Percentiles rank a stretch among this genome's conserved stretches.
Conservation (phyloP, 2,797 vertebrate genomes). For the Pogonophryne albipinna region DNA sequence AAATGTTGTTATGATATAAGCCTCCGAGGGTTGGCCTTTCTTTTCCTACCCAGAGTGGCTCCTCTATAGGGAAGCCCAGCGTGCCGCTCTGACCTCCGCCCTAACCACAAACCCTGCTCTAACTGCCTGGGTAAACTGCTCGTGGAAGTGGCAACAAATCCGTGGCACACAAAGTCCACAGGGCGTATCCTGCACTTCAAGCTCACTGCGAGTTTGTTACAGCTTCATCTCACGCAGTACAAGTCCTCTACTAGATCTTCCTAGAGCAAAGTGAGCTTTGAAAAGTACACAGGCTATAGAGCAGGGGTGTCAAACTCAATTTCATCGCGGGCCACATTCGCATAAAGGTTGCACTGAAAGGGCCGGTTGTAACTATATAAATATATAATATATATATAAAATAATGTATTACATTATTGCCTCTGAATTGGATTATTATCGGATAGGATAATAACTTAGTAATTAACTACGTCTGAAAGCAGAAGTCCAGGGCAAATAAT, state of each 20-base stretch:
- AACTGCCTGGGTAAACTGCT: constrained; percentile 60
- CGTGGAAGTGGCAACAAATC: constrained; percentile 66
- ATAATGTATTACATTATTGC: too few species aligned
- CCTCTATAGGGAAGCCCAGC: constrained; percentile 36
- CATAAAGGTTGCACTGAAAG: too few species aligned
- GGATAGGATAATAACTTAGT: too few species aligned
- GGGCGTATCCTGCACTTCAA: constrained; percentile 65
- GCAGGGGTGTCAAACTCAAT: too few species aligned
- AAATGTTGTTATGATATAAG: background rate
- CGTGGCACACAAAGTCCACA: constrained; percentile 65
- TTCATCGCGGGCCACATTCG: too few species aligned
- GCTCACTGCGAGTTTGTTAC: constrained; percentile 37
- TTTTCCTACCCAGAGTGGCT: constrained; percentile 22
- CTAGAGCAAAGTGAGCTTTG: constrained; percentile 46
- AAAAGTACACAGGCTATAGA: constrained; percentile 26
- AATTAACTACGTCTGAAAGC: too few species aligned
- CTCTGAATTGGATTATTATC: too few species aligned
- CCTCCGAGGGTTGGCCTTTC: constrained; percentile 12
- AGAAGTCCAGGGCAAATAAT: too few species aligned
- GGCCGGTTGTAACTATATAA: too few species aligned
- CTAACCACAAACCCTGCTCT: constrained; percentile 69
- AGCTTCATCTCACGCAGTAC: constrained; percentile 20
- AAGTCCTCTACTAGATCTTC: constrained; percentile 23
- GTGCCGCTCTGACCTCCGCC: constrained; percentile 60
- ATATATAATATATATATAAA: too few species aligned